A percentile compares a stretch with the other conserved stretches of the same genome.
phyloP scores from a whole-genome alignment of 2,888 invertebrate genomes.

The Platerodrilus igneus region DNA sequence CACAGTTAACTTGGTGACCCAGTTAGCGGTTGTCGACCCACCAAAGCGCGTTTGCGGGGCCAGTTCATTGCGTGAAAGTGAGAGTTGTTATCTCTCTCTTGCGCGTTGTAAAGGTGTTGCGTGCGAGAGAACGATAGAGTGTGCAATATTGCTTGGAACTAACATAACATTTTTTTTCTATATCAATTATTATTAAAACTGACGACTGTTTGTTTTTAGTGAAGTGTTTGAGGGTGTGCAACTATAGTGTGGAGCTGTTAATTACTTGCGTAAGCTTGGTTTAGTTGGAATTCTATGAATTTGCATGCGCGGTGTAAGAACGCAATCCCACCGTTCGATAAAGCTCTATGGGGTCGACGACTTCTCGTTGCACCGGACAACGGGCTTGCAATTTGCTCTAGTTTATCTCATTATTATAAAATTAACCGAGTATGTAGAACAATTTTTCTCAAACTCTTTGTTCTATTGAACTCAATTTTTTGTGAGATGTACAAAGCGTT shows the following conservation, averaged over 20 bases:
- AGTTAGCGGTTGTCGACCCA: conserved; percentile 71
- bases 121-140: no score
- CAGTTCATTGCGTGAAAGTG: conserved; percentile 60
- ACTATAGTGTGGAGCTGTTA: conserved; percentile 1
- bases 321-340: conserved; percentile 10
- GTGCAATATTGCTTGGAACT: no score
- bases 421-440: no score
- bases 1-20: conserved; percentile 70
- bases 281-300: conserved; percentile 9
- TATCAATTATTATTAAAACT: no score
- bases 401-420: conserved; percentile 5
- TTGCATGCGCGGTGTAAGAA: conserved; percentile 10
- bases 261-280: conserved; percentile 11
- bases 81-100: conserved; percentile 49
- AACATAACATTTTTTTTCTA: no score
- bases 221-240: conserved; percentile 6
- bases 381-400: conserved; percentile 2
- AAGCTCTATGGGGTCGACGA: conserved; percentile 7
- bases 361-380: conserved; percentile 10
- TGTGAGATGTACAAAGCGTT: no score
- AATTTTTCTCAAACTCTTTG: no score
- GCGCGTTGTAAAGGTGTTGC: conserved; percentile 14
- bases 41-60: conserved; percentile 53
- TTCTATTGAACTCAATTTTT: no score
- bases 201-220: no score